phyloP scores from a whole-genome alignment of 2,888 invertebrate species.

The Drymonia ruficornis region DNA sequence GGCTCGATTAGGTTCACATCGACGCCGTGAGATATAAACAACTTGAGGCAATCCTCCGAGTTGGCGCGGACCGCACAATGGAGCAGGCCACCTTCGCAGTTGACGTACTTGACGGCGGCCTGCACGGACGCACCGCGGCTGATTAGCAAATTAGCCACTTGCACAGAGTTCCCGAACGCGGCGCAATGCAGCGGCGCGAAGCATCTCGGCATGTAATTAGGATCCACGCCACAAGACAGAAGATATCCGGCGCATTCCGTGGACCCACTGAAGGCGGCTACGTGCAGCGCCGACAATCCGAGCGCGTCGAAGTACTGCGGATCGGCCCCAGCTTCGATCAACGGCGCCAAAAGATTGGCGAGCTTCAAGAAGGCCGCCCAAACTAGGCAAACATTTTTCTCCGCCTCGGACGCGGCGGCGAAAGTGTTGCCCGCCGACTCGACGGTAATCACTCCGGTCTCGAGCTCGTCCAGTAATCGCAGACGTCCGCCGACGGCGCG shows the following conservation, averaged over 20 bases:
- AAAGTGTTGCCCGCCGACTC: constrained; percentile 83
- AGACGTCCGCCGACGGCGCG: constrained; percentile 87
- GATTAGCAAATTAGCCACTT: constrained; percentile 91
- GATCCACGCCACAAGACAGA: constrained; percentile 87
- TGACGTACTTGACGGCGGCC: constrained; percentile 86
- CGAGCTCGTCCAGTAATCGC: constrained; percentile 89
- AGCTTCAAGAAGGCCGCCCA: constrained; percentile 91
- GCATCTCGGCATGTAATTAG: constrained; percentile 88
- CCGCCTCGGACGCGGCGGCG: constrained; percentile 85
- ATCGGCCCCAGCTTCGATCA: constrained; percentile 89
- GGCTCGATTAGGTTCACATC: constrained; percentile 90
- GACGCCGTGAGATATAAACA: constrained; percentile 90
- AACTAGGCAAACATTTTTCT: constrained; percentile 89
- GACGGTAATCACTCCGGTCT: constrained; percentile 86
- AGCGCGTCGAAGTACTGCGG: constrained; percentile 88
- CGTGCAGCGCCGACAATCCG: constrained; percentile 90
- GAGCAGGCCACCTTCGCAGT: constrained; percentile 90
- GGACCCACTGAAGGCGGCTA: constrained; percentile 92
- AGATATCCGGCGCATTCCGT: constrained; percentile 88
- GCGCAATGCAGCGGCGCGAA: constrained; percentile 95
- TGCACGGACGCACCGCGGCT: constrained; percentile 89
- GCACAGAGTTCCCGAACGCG: constrained; percentile 93
- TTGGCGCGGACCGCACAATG: constrained; percentile 95
- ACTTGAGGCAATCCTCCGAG: constrained; percentile 90
- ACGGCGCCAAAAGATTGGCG: constrained; percentile 86